These are phyloP conservation scores for Hirtodrosophila trivittata DNA, from an alignment of 2,888 invertebrate species.

Conservation along the genomic window DNA sequence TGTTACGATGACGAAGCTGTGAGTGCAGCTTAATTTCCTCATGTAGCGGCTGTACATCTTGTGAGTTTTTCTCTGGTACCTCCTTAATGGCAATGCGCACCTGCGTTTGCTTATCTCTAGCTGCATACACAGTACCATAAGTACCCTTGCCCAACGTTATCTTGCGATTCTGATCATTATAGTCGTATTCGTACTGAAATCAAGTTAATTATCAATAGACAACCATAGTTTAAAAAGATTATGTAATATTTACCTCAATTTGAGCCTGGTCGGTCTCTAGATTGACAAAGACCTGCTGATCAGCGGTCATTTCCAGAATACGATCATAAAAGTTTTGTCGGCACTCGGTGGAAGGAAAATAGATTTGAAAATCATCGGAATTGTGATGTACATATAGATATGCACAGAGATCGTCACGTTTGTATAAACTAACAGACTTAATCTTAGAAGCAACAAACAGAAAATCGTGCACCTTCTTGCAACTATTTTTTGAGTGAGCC, in stretches of 20 bases:
- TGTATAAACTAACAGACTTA: constrained; percentile 91
- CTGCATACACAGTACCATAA: constrained; percentile 97
- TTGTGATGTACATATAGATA: constrained; percentile 99
- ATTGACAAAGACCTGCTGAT: constrained; percentile 92
- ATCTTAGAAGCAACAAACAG: constrained; percentile 91
- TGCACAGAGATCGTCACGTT: constrained; percentile 96
- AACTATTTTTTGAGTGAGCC: constrained; percentile 89
- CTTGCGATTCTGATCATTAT: constrained; percentile 94
- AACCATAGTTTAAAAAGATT: background rate
- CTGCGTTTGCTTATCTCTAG: constrained; percentile 96
- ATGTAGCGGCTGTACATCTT: constrained; percentile 98
- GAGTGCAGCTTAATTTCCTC: constrained; percentile 99
- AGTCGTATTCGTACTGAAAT: constrained; percentile 95
- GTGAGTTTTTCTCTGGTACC: constrained; percentile 97
- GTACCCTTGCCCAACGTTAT: constrained; percentile 96
- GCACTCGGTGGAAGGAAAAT: constrained; percentile 95
- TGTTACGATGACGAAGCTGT: constrained; percentile 96
- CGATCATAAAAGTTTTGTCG: constrained; percentile 93
- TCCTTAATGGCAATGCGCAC: constrained; percentile 98
- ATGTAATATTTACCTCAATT: constrained; percentile 86
- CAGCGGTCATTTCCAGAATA: constrained; percentile 93
- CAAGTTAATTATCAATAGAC: background rate
- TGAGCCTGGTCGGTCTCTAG: constrained; percentile 88
- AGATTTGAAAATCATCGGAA: constrained; percentile 99
- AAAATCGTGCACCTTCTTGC: constrained; percentile 96